Evolutionary conservation across 2,113 vertebrate species (phyloP), one percentile per base, ranked within the genome.

Genomic region (Benitochromis conjunctus): DNA sequence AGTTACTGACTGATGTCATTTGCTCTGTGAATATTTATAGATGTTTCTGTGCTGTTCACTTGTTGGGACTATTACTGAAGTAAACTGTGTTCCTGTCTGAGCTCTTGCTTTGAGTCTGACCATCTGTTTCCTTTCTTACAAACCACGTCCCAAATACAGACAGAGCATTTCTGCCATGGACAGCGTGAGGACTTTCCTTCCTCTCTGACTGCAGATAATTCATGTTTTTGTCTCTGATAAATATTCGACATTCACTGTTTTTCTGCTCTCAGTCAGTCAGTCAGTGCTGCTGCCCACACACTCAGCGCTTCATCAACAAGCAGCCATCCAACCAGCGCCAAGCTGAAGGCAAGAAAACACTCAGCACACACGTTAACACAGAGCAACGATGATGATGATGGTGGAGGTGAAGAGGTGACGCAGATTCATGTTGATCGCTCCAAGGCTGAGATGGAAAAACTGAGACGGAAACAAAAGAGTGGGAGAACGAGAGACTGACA

Each of bases 391-490:
- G 48, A 79, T 1, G 46, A 81, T 80, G 56, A 9, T 71, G 87
- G 80, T 89, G 62, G 64, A 77, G 90, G 87, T 91, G 85, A 89
- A 87, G 76, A 87, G 90, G 82, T 85, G 87, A 91, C 26, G 64
- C 74, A 85, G 60, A 91, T 82, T 86, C 71, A 71, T 85, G 87
- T 21, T 66, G 55, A 82, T 64, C 11, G 9, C 87, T 89, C 82
- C 2, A 79, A 89, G 90, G 84, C 87, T 69, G 82, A 84, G 60
- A 66, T 53, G 64, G 60, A 82, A 85, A 84, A 77, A 48, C 80
- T 53, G 80, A 81, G 60, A 64, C 7, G 41, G 60, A 82, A 79
- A 81, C 71, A 55, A 60, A 43, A 66, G 43, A 86, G 60, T 64
- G 64, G 69, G 78, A 86, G 80, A 82, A 6, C 38, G 3, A 84